Base-by-base conservation (phyloP, 2,113 vertebrate genomes). In the Ploceus nigricollis region DNA sequence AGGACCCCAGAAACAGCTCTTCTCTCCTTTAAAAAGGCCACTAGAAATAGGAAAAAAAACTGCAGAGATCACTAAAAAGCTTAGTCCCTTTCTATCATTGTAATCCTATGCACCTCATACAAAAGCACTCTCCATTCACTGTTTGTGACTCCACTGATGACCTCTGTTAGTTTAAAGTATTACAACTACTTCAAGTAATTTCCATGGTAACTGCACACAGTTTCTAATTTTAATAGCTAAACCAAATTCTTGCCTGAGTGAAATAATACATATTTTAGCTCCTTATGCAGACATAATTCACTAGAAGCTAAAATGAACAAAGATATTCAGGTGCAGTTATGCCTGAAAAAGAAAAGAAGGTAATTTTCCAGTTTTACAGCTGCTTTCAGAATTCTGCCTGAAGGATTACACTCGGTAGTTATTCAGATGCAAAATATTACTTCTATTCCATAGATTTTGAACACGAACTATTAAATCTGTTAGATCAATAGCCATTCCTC, bases 331-430 rank as follows among this genome's bases (percentile, higher is more conserved):
- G 94, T 79, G 77, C 93, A 95, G 96, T 92, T 97, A 95, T 90
- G 90, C 80, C 93, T 97, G 83, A 94, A 97, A 97, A 95, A 91
- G 33, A 84, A 93, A 97, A 94, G 45, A 96, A 97, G 16, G 23
- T 85, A 96, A 97, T 97, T 97, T 97, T 96, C 95, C 84, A 90
- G 53, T 97, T 97, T 96, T 97, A 97, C 83, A 97, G 95, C 93
- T 96, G 82, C 94, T 97, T 98, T 96, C 81, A 96, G 91, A 97
- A 98, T 89, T 96, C 93, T 96, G 66, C 95, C 95, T 95, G 79
- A 97, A 97, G 88, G 68, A 97, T 97, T 97, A 97, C 86, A 96
- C 75, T 96, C 54, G 14, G 92, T 54, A 96, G 93, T 95, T 97
- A 95, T 72, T 97, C 94, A 96, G 78, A 96, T 97, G 90, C 90